These are phyloP conservation scores for Myiotriccus ornatus DNA, from an alignment of 2,797 vertebrate genomes.

Conservation along the genomic window DNA sequence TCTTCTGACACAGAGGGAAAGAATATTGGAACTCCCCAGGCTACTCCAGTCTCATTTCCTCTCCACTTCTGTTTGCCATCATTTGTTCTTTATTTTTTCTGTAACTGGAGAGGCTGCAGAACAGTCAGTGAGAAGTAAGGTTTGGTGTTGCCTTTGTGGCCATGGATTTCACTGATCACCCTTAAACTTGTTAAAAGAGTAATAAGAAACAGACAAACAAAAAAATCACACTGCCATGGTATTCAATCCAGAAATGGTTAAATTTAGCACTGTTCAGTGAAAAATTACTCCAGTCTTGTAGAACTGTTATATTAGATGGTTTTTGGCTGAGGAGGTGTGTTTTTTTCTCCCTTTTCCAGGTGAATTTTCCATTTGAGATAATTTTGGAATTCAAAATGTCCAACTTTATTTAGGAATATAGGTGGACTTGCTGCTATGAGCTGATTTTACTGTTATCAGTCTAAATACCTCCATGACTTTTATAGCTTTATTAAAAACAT, in stretches of 20 bases:
- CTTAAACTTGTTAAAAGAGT: background rate
- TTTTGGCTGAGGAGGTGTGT: background rate
- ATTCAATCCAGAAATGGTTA: background rate
- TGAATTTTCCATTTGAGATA: background rate
- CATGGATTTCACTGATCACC: background rate
- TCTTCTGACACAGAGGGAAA: background rate
- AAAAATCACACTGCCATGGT: background rate
- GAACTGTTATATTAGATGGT: rapidly evolving
- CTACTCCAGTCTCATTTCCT: rapidly evolving
- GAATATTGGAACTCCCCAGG: background rate
- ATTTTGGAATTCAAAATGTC: background rate
- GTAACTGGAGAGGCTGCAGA: background rate
- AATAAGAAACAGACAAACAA: background rate
- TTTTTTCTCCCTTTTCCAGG: background rate
- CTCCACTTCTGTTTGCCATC: background rate
- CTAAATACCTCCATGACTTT: background rate
- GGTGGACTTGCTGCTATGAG: background rate
- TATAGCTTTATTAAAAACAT: background rate
- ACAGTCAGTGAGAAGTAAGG: background rate
- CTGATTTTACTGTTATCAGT: background rate
- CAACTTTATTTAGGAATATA: background rate
- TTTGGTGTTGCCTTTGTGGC: background rate
- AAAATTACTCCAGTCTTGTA: background rate
- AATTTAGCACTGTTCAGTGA: background rate
- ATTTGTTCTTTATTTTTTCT: background rate